Evolutionary conservation across 2,888 invertebrate species (phyloP).

Genomic region (Lumbricus terrestris): DNA sequence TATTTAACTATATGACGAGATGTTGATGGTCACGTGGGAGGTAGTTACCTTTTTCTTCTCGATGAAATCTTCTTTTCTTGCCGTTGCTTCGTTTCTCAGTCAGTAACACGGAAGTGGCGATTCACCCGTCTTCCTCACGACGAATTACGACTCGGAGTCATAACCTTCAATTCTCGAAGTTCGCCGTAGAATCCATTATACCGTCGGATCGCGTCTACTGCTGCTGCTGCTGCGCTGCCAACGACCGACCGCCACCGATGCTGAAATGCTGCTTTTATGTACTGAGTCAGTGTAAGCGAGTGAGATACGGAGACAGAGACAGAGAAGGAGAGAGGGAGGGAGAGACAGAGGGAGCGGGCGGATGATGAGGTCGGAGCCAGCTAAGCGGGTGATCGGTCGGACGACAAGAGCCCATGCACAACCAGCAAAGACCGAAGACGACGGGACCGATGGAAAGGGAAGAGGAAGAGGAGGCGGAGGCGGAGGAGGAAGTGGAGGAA

Average conservation of each 20-base stretch:
- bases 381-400: too few species aligned
- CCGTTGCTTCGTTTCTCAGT: not conserved
- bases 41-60: not conserved
- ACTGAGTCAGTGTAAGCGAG: not conserved
- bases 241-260: not conserved
- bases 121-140: not conserved
- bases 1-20: not conserved
- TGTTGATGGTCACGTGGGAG: too few species aligned
- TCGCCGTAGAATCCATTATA: not conserved
- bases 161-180: not conserved
- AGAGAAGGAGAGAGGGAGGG: not conserved
- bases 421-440: too few species aligned
- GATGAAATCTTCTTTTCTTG: not conserved
- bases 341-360: not conserved
- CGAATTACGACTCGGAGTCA: not conserved
- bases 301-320: not conserved
- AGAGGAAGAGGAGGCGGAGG: not conserved
- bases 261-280: not conserved
- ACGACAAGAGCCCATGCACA: too few species aligned
- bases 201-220: not conserved
- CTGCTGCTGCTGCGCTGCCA: not conserved
- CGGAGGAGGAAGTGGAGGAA: not conserved
- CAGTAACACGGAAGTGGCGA: not conserved
- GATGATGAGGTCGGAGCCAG: too few species aligned
- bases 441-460: too few species aligned